Base-by-base conservation (phyloP, 2,888 invertebrate species). In the Hecatera dysodea region DNA sequence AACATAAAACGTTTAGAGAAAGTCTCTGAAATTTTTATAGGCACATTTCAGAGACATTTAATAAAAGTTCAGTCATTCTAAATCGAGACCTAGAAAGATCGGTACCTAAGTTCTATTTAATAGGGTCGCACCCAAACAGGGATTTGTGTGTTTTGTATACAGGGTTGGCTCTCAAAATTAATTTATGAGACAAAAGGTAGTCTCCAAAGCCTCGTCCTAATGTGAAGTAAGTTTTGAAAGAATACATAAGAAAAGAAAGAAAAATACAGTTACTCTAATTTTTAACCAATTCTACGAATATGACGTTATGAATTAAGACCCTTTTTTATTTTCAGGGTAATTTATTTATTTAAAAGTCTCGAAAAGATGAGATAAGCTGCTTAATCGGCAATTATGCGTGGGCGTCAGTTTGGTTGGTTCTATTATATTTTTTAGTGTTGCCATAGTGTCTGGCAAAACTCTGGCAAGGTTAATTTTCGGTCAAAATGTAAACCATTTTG, bases 121-220 rank as follows among this genome's bases (percentile, higher is more conserved):
- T 80, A 73, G 72, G 67, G 59, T 69, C 59, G 33, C 60, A 71
- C 52, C 78, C 65, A 76, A 75, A 83, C 67, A 73, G 55, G 67
- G 77, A 79, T 81, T 75, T 66, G 71, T 74, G 72, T 73, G 72
- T n/a, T n/a, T n/a, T n/a, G n/a, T 48, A 77, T 64, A 72, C 66
- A 73, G 70, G 87, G 86, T 85, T 55, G 89, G 85, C 83, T 81
- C 73, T 76, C 57, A 90, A 92, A 93, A 93, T 94, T 88, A 92
- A 93, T 94, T 93, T 93, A 93, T 92, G 87, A 89, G 87, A 81
- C 80, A 87, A 89, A 88, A 88, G 90, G 87, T 86, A 87, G 87
- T 87, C 90, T 87, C 89, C 46, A 19, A 83, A 75, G 86, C 60
- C 60, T 78, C 75, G 85, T 83, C 71, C 52, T 65, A 84, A 80